Evolutionary conservation across 37 sponge, comb jelly and placozoan genomes (phyloP), one percentile per base, ranked within the genome.

Genomic region (Haliclona indistincta): DNA sequence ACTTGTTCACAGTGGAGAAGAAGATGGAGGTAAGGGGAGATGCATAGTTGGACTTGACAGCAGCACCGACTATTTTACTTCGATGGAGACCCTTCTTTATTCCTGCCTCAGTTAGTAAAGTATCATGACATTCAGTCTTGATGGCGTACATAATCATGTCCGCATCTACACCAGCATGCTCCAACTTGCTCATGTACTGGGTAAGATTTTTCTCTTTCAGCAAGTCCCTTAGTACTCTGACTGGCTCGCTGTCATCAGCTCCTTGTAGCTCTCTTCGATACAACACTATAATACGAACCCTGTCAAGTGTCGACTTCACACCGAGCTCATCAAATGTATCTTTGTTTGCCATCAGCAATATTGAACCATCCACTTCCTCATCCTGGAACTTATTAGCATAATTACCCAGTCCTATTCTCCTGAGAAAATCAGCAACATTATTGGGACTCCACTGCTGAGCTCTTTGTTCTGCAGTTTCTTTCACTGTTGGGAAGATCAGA

Each of bases 91-190:
- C 38, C n/a, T 54, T 64, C 8, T 4, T 66, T 47, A 88, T 74
- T 20, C 75, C 86, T n/a, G 78, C 23, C 54, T 85, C 86, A 54
- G 69, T 85, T 55, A 85, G 49, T 49, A 81, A 34, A 28, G 30
- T 60, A 5, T 49, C 67, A 44, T 22, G 19, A 44, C 7, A 43
- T n/a, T 67, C 47, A 8, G 11, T 40, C 39, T 67, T 6, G 7
- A 28, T 20, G 5, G 45, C 68, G 22, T 33, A 44, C 25, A 44
- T 22, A 25, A 67, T 7, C 43, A 40, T 40, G 23, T 67, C 68
- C 7, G 25, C 68, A n/a, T 67, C 68, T 25, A 44, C 68, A 67
- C 25, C 39, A 43, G 43, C 45, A n/a, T 8, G 22, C 7, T 43
- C 68, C 7, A 67, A 40, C 23, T 67, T 67, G n/a, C 25, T 43